A percentile compares a stretch with the other conserved stretches of the same genome.
Evolutionary conservation across 2,888 invertebrate genomes (phyloP).

Genomic region (Amphimallon solstitiale): DNA sequence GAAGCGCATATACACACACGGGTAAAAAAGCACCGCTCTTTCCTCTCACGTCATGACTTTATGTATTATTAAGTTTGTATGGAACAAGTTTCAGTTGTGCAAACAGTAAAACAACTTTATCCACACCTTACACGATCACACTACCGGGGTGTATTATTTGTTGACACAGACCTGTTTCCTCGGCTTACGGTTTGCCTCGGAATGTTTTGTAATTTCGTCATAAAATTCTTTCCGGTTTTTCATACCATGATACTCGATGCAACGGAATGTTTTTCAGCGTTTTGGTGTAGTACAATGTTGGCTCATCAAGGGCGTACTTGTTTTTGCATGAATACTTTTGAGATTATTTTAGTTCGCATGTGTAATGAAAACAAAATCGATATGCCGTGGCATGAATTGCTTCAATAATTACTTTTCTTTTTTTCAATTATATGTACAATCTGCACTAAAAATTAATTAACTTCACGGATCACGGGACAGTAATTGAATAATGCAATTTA

Average conservation of each 20-base stretch:
- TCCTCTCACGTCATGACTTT: slow-evolving; percentile 22
- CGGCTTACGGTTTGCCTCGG: slow-evolving; percentile 20
- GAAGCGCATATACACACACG: neutral
- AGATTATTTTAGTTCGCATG: too few species aligned
- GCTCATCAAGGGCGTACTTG: too few species aligned
- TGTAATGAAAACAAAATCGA: too few species aligned
- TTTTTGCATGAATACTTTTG: too few species aligned
- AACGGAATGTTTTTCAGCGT: too few species aligned
- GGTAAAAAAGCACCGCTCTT: slow-evolving; percentile 12
- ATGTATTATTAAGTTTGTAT: slow-evolving; percentile 35
- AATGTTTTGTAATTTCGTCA: slow-evolving; percentile 27
- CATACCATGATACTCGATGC: neutral
- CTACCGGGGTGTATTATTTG: slow-evolving; percentile 41
- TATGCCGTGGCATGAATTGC: neutral
- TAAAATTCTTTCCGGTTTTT: slow-evolving; percentile 20
- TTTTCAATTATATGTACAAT: neutral
- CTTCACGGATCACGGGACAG: neutral
- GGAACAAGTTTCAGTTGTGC: slow-evolving; percentile 50
- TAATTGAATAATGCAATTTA: neutral
- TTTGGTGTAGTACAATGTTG: too few species aligned
- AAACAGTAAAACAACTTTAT: slow-evolving; percentile 49
- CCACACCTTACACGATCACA: slow-evolving; percentile 35
- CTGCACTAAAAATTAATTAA: neutral
- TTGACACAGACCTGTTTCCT: slow-evolving; percentile 38
- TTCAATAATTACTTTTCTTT: neutral